Evolutionary conservation across 2,888 invertebrate genomes (phyloP).

Genomic region (Magallana nippona): DNA sequence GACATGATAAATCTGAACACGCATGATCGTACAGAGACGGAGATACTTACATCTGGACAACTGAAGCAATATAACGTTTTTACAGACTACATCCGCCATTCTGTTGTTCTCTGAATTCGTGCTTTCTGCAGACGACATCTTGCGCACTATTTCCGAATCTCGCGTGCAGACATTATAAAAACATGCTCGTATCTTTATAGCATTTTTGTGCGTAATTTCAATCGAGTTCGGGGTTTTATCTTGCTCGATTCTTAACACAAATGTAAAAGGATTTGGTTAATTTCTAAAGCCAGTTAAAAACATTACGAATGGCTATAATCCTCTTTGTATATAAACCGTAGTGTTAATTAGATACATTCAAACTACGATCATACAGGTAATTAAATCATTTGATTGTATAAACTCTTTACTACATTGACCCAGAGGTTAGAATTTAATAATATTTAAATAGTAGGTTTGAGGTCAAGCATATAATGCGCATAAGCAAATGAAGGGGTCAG

Average conservation of each 20-base stretch:
- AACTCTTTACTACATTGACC: background rate
- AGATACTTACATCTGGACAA: slow-evolving; percentile 26
- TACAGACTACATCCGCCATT: background rate
- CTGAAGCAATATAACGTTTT: slow-evolving; percentile 14
- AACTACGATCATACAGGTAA: background rate
- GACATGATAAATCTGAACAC: slow-evolving; percentile 2
- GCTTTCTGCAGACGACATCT: background rate
- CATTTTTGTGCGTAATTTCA: too few relatives aligned
- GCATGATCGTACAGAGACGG: background rate
- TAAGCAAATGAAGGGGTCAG: too few relatives aligned
- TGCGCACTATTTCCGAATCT: background rate
- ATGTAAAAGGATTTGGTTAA: background rate
- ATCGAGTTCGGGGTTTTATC: too few relatives aligned
- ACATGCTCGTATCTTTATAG: too few relatives aligned
- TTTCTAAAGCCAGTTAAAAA: background rate
- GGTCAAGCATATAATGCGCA: background rate
- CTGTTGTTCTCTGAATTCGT: background rate
- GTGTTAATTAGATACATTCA: slow-evolving; percentile 19
- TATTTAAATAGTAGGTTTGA: background rate
- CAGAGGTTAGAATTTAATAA: background rate
- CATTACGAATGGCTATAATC: background rate
- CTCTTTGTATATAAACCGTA: background rate
- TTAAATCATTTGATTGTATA: background rate
- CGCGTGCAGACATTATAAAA: background rate
- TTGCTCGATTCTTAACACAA: too few relatives aligned